Evolutionary conservation across 2,113 vertebrate species (phyloP).

Genomic region (Ornithorhynchus anatinus): DNA sequence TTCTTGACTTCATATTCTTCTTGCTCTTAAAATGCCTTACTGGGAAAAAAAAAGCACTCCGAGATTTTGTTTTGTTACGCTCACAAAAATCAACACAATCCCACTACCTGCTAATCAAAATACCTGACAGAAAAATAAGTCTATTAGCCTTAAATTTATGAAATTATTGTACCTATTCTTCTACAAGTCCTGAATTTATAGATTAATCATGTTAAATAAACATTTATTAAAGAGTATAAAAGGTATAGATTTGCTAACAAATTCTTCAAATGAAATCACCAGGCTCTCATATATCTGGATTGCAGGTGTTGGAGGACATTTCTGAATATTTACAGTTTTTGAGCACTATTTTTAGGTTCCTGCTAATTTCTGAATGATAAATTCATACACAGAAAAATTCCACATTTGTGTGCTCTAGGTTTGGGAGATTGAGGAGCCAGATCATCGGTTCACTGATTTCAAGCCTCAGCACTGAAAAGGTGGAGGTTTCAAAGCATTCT

Average conservation of each 20-base stretch:
- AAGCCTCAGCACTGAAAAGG: slow-evolving; percentile 9
- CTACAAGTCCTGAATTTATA: neutral
- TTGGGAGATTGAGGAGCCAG: slow-evolving; percentile 5
- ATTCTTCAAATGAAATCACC: slow-evolving; percentile 11
- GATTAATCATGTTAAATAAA: neutral
- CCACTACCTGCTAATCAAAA: slow-evolving; percentile 1
- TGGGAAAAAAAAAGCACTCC: slow-evolving; percentile 5
- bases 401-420: slow-evolving; percentile 7
- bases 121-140: neutral
- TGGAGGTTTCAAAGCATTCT: slow-evolving; percentile 2
- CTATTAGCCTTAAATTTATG: neutral
- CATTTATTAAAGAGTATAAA: slow-evolving; percentile 2
- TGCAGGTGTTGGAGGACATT: no score
- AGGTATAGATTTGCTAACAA: slow-evolving; percentile 14
- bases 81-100: neutral
- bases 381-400: neutral
- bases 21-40: neutral
- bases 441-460: slow-evolving; percentile 16
- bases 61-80: slow-evolving; percentile 8
- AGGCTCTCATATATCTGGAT: neutral
- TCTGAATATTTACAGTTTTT: slow-evolving; percentile 3
- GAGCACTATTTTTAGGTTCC: neutral
- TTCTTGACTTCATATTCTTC: neutral
- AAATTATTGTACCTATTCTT: slow-evolving; percentile 5
- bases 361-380: slow-evolving; percentile 6